phyloP scores from a whole-genome alignment of 2,113 vertebrate genomes.

The Chloropsis cyanopogon region DNA sequence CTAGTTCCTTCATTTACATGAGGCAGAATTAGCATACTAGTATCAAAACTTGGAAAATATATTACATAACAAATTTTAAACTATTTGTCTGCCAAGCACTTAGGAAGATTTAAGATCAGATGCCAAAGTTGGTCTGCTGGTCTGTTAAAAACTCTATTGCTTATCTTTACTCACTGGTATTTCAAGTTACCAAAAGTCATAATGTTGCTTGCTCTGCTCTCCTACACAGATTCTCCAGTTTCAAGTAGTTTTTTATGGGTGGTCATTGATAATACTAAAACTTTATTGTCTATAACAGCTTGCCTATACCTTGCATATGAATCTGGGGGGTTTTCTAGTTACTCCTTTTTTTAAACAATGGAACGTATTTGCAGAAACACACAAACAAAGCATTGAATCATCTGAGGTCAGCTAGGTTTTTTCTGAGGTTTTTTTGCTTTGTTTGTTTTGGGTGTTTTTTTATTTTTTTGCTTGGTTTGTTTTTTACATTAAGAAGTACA shows the following conservation, averaged over 20 bases:
- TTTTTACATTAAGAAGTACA: not conserved
- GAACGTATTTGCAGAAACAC: not conserved
- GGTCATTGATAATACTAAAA: not conserved
- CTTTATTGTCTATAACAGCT: not conserved
- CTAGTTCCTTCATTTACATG: not conserved
- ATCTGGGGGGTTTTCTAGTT: not conserved
- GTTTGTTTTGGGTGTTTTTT: fast-evolving
- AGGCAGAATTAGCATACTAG: not conserved
- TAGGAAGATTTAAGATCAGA: not conserved
- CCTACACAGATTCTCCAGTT: not conserved
- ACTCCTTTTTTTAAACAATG: not conserved
- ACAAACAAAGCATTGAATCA: not conserved
- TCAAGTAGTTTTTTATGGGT: not conserved
- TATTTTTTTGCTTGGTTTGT: not conserved
- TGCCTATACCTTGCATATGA: not conserved
- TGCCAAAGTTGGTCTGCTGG: not conserved
- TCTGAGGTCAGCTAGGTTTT: not conserved
- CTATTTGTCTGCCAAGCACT: not conserved
- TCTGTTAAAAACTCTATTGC: not conserved
- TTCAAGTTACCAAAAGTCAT: not conserved
- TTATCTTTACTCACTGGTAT: not conserved
- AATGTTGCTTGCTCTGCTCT: not conserved
- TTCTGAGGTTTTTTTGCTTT: not conserved
- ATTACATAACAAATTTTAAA: not conserved
- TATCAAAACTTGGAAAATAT: not conserved